These are phyloP conservation scores for Coregonus ussuriensis DNA, from an alignment of 2,797 vertebrate genomes.

Conservation along the genomic window DNA sequence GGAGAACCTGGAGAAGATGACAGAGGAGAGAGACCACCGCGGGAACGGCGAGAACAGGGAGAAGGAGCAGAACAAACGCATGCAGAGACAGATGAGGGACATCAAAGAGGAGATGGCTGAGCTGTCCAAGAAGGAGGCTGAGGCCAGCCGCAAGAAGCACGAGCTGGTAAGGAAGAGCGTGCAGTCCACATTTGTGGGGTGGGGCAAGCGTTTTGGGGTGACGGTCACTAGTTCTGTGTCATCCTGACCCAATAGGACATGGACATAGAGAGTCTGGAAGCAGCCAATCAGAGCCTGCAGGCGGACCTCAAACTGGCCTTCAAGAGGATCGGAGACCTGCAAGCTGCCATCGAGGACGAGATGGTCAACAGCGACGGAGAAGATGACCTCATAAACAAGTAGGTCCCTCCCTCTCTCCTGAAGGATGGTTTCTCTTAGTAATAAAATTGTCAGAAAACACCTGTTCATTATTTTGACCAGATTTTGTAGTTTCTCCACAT, in stretches of 20 bases:
- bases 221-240: not conserved
- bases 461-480: too few relatives aligned
- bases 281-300: conserved; percentile 97
- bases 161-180: conserved; percentile 83
- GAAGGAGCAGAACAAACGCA: conserved; percentile 96
- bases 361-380: conserved; percentile 97
- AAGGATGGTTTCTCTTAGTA: too few relatives aligned
- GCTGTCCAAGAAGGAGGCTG: conserved; percentile 91
- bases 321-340: conserved; percentile 97
- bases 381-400: conserved; percentile 97
- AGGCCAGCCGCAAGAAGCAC: conserved; percentile 96
- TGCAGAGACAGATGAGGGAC: conserved; percentile 92
- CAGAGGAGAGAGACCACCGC: conserved; percentile 90
- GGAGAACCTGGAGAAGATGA: conserved; percentile 96
- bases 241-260: conserved; percentile 82
- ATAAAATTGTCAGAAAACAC: too few relatives aligned
- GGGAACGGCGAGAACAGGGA: conserved; percentile 86
- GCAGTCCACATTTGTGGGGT: too few relatives aligned
- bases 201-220: not conserved
- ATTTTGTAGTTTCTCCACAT: too few relatives aligned
- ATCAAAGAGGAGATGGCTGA: conserved; percentile 95
- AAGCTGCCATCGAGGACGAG: conserved; percentile 97
- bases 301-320: conserved; percentile 97
- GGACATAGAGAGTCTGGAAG: conserved; percentile 96
- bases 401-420: conserved; percentile 7